Percentiles rank a stretch among this genome's conserved stretches.
These are phyloP conservation scores for Zaprionus nigranus DNA, from an alignment of 1,140 invertebrate species.

Conservation along the genomic window DNA sequence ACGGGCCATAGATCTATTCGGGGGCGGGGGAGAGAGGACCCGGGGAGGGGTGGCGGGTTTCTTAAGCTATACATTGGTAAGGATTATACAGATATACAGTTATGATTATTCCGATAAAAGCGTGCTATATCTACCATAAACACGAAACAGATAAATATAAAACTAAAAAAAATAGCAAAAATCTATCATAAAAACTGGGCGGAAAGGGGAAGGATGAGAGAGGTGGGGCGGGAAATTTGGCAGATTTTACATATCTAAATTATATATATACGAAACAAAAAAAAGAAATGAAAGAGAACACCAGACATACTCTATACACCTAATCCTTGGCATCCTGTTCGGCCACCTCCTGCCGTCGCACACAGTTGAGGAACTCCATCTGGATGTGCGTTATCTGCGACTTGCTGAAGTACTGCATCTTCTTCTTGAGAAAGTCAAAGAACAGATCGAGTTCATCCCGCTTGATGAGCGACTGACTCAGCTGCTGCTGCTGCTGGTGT, in stretches of 20 bases:
- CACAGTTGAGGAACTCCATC: constrained; percentile 81
- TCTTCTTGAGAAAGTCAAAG: constrained; percentile 82
- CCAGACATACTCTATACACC: neutral
- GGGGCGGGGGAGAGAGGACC: neutral
- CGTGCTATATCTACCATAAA: constrained; percentile 4
- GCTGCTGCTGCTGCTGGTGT: constrained; percentile 45
- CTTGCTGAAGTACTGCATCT: constrained; percentile 77
- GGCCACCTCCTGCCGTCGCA: constrained; percentile 83
- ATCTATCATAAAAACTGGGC: neutral
- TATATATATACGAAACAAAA: constrained; percentile 3
- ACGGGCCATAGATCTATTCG: constrained; percentile 15
- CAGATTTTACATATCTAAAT: constrained; percentile 42
- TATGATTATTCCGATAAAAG: neutral
- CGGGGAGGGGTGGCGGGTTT: neutral
- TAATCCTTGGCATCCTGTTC: constrained; percentile 92
- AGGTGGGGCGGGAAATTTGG: neutral
- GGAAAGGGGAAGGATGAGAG: neutral
- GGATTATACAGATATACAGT: constrained; percentile 15
- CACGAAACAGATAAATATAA: constrained; percentile 20
- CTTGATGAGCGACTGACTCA: constrained; percentile 56
- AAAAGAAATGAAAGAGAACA: constrained; percentile 2
- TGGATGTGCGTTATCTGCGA: constrained; percentile 80
- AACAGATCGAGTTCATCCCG: constrained; percentile 79
- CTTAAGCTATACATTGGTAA: constrained; percentile 13
- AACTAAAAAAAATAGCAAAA: constrained; percentile 13